phyloP scores from a whole-genome alignment of 2,113 vertebrate species.

The Cichladusa arquata region DNA sequence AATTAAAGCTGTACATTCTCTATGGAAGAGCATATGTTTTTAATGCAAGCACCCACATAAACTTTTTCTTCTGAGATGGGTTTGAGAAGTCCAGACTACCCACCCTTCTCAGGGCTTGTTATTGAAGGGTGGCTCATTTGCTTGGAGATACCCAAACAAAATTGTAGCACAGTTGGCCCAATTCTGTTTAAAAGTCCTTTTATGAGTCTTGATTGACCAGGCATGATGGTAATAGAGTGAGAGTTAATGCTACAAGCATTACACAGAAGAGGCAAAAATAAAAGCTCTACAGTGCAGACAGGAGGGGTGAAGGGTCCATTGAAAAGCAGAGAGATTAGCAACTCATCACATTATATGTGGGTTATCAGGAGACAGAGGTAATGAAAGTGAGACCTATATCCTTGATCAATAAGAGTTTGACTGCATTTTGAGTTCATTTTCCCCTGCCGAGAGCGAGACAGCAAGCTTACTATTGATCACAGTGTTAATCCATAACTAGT shows the following conservation, averaged over 20 bases:
- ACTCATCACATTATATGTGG: conserved; percentile 95
- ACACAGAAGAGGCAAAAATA: conserved; percentile 72
- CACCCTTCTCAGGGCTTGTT: not conserved
- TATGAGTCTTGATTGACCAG: conserved; percentile 70
- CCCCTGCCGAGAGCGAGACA: conserved; percentile 86
- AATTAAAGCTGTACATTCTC: not conserved
- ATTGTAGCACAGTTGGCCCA: not conserved
- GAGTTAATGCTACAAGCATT: conserved; percentile 67
- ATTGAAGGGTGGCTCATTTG: not conserved
- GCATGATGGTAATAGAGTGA: conserved; percentile 68
- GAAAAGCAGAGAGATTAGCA: conserved; percentile 95
- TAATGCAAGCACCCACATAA: not conserved
- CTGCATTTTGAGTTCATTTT: conserved; percentile 98
- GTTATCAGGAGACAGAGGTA: conserved; percentile 91
- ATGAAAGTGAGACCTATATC: conserved; percentile 90
- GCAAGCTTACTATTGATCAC: conserved; percentile 95
- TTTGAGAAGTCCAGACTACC: not conserved
- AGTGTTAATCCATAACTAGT: conserved; percentile 96
- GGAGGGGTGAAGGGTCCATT: conserved; percentile 84
- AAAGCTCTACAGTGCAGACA: conserved; percentile 68
- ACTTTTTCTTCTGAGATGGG: not conserved
- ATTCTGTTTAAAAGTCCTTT: conserved; percentile 51
- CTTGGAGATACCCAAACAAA: not conserved
- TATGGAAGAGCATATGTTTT: not conserved
- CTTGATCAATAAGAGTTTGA: conserved; percentile 96